These are phyloP conservation scores for Aspidapion aeneum DNA, from an alignment of 2,888 invertebrate species.

Conservation along the genomic window DNA sequence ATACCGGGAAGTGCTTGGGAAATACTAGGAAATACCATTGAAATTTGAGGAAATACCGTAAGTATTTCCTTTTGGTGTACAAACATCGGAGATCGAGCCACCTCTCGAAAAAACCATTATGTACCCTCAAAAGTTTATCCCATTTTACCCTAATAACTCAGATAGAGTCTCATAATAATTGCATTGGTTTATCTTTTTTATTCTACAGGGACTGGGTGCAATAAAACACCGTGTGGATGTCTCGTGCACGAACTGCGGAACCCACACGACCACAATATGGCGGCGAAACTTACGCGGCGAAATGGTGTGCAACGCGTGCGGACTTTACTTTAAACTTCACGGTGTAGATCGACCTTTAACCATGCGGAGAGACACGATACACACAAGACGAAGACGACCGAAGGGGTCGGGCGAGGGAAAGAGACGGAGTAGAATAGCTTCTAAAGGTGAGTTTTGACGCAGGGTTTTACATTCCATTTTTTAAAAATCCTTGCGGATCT, in stretches of 20 bases:
- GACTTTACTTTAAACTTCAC: slow-evolving; percentile 95
- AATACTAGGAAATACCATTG: no score
- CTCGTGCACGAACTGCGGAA: slow-evolving; percentile 94
- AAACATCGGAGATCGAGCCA: no score
- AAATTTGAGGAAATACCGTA: no score
- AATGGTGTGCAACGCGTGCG: slow-evolving; percentile 99
- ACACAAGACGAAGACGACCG: slow-evolving; percentile 86
- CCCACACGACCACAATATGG: slow-evolving; percentile 98
- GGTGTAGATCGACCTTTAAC: slow-evolving; percentile 90
- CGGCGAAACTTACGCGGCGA: slow-evolving; percentile 93
- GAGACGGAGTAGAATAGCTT: neutral
- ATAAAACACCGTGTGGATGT: slow-evolving; percentile 70
- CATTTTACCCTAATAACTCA: no score
- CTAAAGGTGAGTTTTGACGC: neutral
- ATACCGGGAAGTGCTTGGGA: no score
- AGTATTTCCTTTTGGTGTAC: no score
- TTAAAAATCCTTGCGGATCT: no score
- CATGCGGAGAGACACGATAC: slow-evolving; percentile 95
- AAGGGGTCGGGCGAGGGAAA: slow-evolving; percentile 58
- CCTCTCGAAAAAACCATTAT: no score
- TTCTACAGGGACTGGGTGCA: slow-evolving; percentile 15
- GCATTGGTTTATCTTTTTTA: no score
- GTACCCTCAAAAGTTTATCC: no score
- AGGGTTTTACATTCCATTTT: neutral
- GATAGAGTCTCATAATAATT: no score